Base-by-base conservation (phyloP, 2,888 invertebrate genomes). In the Eulithis prunata region DNA sequence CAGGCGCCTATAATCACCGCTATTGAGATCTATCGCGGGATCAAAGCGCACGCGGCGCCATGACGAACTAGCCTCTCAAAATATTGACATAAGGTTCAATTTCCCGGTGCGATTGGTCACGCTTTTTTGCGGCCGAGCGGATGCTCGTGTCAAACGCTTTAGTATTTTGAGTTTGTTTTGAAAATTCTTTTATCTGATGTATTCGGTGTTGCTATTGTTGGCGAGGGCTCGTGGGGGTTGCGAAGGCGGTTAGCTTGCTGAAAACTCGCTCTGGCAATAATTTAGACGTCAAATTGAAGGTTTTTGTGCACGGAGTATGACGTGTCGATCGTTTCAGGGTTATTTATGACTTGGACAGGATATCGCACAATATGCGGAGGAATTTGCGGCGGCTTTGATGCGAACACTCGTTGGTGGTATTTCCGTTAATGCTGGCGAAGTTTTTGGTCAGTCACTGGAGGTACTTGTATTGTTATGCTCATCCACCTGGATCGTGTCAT, bases 111-210 rank as follows among this genome's bases (percentile, higher is more conserved):
- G 75, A 86, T 89, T 86, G 73, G 88, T 83, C 84, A 86, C 84
- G 85, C 82, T 91, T 91, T 91, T 91, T 92, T 91, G 88, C 85
- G 77, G 76, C 76, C 82, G 80, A 91, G 89, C 93, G 93, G 93
- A 93, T 93, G 93, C 93, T 91, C 92, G 91, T 91, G 93, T 93
- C 93, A 92, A 93, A 90, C 91, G 92, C 91, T 91, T 92, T 89
- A 90, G 90, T 92, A 92, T 91, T 91, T 91, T 90, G 92, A 93
- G 91, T 93, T 93, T 93, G 93, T 93, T 93, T 93, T 93, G 92
- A 93, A 93, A 92, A 93, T 90, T 93, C 93, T 93, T 93, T 93
- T 93, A 92, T 93, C 88, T 91, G 91, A 89, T 90, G 87, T 90
- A 91, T 93, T 93, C 87, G 89, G 83, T 89, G 88, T 89, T 84